These are phyloP conservation scores for Coregonus clupeaformis DNA, from an alignment of 2,113 vertebrate species.

Conservation along the genomic window DNA sequence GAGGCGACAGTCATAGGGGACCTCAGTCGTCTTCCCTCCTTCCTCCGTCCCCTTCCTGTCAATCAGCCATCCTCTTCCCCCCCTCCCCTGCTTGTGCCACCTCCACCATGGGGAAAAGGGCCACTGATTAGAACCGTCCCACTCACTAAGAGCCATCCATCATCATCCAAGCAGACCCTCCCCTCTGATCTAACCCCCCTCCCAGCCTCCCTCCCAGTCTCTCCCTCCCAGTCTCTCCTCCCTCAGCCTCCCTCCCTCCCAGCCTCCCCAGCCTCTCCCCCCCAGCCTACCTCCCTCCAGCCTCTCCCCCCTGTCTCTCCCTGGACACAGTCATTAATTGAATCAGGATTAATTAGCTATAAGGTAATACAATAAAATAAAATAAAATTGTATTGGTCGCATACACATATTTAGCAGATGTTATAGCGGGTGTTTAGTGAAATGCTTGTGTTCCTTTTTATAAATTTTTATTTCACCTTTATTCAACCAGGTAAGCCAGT, in stretches of 20 bases:
- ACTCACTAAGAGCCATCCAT: constrained; percentile 61
- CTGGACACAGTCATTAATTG: constrained; percentile 71
- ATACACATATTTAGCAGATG: too few species aligned
- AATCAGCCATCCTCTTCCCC: not conserved
- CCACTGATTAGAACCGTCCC: constrained; percentile 66
- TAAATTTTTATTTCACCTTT: too few species aligned
- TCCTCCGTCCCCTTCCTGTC: too few species aligned
- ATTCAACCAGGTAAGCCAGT: too few species aligned
- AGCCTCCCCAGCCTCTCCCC: not conserved
- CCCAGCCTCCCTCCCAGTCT: not conserved
- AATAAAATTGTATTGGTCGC: too few species aligned
- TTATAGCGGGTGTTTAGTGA: too few species aligned
- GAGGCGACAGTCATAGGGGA: not conserved
- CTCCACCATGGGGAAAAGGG: constrained; percentile 54
- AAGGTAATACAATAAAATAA: constrained; percentile 64
- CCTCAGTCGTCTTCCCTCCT: not conserved
- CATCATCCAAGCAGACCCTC: constrained; percentile 58
- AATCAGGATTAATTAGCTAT: constrained; percentile 80
- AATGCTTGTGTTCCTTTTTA: too few species aligned
- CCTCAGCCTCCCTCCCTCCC: constrained; percentile 17
- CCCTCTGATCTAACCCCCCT: constrained; percentile 48
- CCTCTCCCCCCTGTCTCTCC: constrained; percentile 39
- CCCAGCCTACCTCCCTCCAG: constrained; percentile 18
- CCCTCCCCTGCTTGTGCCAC: constrained; percentile 25
- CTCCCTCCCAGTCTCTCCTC: constrained; percentile 9